Evolutionary conservation across 2,888 invertebrate genomes (phyloP).

Genomic region (Dysmachus trigonus): DNA sequence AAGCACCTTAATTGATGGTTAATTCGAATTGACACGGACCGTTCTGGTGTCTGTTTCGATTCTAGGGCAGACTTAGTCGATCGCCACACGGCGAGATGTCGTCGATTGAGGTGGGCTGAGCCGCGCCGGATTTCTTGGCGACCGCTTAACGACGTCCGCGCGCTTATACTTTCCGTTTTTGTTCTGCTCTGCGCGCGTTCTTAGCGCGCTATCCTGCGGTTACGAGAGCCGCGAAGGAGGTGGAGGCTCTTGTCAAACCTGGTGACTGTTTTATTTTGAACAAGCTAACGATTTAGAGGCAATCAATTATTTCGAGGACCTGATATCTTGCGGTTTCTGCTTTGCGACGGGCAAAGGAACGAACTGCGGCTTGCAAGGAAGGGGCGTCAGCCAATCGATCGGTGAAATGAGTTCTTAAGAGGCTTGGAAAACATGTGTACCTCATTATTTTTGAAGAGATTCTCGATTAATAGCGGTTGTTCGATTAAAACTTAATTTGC

Average conservation of each 20-base stretch:
- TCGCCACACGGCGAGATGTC: slow-evolving; percentile 31
- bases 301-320: background rate
- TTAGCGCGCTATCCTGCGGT: background rate
- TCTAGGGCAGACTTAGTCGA: slow-evolving; percentile 10
- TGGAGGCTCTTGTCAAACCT: background rate
- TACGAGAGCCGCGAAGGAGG: background rate
- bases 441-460: background rate
- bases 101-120: slow-evolving; percentile 19
- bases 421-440: background rate
- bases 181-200: background rate
- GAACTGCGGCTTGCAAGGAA: background rate
- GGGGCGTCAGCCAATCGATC: background rate
- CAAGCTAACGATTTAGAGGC: background rate
- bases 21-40: slow-evolving; percentile 45
- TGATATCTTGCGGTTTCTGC: background rate
- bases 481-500: background rate
- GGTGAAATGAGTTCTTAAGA: background rate
- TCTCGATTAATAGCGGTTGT: background rate
- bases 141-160: background rate
- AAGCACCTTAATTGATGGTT: slow-evolving; percentile 43
- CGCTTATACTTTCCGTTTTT: background rate
- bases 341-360: background rate
- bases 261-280: background rate
- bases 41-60: slow-evolving; percentile 45
- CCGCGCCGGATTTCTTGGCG: background rate